These are phyloP conservation scores for Schizaphis graminum DNA, from an alignment of 2,888 invertebrate genomes.

Conservation along the genomic window DNA sequence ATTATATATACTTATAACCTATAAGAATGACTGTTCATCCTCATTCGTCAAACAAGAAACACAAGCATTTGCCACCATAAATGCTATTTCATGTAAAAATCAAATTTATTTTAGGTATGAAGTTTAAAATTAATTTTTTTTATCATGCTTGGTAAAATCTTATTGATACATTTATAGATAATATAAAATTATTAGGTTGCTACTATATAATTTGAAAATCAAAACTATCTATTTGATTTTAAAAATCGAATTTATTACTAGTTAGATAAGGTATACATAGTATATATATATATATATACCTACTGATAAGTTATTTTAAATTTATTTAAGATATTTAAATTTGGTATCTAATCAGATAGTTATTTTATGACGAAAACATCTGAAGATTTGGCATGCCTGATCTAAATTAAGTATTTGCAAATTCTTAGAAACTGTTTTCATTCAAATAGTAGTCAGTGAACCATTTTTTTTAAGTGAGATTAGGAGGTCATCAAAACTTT, in stretches of 20 bases:
- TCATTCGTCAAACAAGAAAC: background rate
- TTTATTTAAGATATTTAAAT: too few species aligned
- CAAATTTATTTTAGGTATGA: background rate
- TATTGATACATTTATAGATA: background rate
- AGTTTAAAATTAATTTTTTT: background rate
- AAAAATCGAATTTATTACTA: background rate
- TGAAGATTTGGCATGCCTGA: background rate
- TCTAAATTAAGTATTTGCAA: background rate
- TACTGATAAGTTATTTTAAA: too few species aligned
- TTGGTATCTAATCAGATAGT: background rate
- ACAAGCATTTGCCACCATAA: background rate
- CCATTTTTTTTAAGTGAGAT: background rate
- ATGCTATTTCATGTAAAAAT: background rate
- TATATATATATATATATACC: too few species aligned
- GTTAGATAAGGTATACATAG: too few species aligned
- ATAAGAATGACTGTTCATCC: background rate
- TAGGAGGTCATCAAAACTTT: background rate
- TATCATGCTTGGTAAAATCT: background rate
- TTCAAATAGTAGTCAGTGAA: background rate
- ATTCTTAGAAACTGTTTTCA: background rate
- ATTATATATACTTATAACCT: background rate
- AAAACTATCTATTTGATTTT: background rate
- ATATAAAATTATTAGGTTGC: background rate
- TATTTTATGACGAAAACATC: background rate
- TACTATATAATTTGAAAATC: background rate